Evolutionary conservation across 2,113 vertebrate genomes (phyloP).

Genomic region (Meles meles): DNA sequence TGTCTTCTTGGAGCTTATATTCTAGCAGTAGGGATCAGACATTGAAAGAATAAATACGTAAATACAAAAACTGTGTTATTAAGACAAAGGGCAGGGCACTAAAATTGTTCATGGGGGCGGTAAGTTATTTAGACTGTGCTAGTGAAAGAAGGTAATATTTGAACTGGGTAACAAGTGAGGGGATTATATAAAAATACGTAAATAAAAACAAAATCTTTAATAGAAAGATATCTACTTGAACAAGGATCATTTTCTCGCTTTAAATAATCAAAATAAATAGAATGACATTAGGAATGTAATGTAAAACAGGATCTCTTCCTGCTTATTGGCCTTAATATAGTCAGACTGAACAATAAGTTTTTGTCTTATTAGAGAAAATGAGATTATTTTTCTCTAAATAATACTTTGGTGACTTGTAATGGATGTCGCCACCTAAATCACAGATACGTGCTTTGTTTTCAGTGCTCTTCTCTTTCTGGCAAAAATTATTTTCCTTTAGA

Average conservation of each 20-base stretch:
- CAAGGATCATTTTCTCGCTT: background rate
- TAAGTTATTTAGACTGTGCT: background rate
- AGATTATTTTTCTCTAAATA: background rate
- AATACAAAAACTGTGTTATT: background rate
- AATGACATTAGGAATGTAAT: background rate
- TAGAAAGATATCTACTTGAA: background rate
- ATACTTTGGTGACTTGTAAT: background rate
- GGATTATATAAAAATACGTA: background rate
- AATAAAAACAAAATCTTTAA: background rate
- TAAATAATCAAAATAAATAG: background rate
- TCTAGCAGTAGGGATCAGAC: background rate
- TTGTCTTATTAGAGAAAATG: background rate
- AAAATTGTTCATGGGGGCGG: background rate
- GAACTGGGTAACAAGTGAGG: background rate
- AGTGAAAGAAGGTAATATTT: background rate
- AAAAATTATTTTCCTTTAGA: constrained; percentile 40
- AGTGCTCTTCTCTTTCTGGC: background rate
- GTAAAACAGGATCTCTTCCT: background rate
- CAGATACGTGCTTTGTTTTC: background rate
- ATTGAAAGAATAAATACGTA: background rate
- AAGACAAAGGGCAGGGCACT: background rate
- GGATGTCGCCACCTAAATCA: background rate
- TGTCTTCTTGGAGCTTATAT: background rate
- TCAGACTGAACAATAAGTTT: background rate
- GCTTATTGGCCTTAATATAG: background rate